A percentile compares a stretch with the other conserved stretches of the same genome.
Evolutionary conservation across 30 jellyfish, hydroid and myxozoan genomes (phyloP).

Genomic region (Hydractinia symbiolongicarpus): DNA sequence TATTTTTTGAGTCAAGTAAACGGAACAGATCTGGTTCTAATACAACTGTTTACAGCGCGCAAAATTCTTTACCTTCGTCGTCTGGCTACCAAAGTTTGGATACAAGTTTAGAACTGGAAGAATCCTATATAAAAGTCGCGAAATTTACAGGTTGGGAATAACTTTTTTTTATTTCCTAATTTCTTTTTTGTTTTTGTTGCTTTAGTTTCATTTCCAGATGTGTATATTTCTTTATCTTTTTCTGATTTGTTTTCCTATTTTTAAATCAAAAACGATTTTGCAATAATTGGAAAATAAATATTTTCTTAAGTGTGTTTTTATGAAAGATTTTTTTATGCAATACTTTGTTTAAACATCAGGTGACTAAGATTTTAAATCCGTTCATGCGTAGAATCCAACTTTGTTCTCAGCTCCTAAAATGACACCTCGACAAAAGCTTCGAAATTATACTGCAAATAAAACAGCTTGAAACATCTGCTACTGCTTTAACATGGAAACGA

Average conservation of each 20-base stretch:
- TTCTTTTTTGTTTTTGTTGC: background rate
- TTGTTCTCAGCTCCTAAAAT: no score
- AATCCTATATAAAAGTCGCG: constrained; percentile 25
- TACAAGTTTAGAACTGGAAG: constrained; percentile 20
- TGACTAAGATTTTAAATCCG: no score
- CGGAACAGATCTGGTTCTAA: background rate
- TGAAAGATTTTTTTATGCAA: no score
- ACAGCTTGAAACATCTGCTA: no score
- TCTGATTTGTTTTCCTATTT: background rate
- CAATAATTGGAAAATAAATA: no score
- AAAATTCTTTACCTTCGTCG: background rate
- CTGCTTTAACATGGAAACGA: no score
- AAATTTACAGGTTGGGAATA: constrained; percentile 15
- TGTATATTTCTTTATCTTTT: background rate
- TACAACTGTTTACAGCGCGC: background rate
- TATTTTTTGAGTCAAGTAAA: background rate
- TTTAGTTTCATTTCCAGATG: background rate
- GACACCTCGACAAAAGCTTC: no score
- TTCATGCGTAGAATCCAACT: no score
- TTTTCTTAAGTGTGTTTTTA: no score
- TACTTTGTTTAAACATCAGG: no score
- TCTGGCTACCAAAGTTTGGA: constrained; percentile 18
- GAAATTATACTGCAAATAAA: no score
- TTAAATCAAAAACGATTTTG: background rate
- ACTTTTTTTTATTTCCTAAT: background rate